Conservation (phyloP, 2,888 invertebrate species). For the Epistrophe grossulariae region DNA sequence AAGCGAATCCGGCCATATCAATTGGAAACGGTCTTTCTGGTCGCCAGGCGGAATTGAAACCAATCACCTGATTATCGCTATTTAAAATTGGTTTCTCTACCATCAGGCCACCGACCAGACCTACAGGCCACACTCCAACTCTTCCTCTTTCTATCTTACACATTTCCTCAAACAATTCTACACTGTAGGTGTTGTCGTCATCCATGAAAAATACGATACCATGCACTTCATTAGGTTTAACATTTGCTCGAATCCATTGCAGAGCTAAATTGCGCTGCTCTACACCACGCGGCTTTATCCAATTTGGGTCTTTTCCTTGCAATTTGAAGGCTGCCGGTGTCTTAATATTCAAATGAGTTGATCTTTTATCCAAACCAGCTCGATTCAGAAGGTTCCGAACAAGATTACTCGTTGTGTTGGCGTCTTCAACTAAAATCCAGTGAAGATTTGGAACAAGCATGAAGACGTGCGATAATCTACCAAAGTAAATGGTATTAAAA, state of each 20-base stretch:
- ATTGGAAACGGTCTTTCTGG: slow-evolving; percentile 96
- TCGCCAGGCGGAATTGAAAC: slow-evolving; percentile 92
- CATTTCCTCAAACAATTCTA: slow-evolving; percentile 96
- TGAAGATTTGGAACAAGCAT: slow-evolving; percentile 94
- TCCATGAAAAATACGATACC: slow-evolving; percentile 96
- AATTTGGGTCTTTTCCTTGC: slow-evolving; percentile 87
- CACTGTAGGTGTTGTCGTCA: slow-evolving; percentile 97
- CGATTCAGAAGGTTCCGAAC: slow-evolving; percentile 89
- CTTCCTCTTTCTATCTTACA: slow-evolving; percentile 87
- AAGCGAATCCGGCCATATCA: slow-evolving; percentile 99
- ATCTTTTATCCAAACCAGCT: slow-evolving; percentile 82
- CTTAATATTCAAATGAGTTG: slow-evolving; percentile 87
- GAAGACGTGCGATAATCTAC: slow-evolving; percentile 93
- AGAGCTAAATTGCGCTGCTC: slow-evolving; percentile 95
- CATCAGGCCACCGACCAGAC: slow-evolving; percentile 96
- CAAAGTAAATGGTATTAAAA: not conserved
- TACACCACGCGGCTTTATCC: slow-evolving; percentile 94
- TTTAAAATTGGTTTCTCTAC: slow-evolving; percentile 95
- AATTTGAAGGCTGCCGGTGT: slow-evolving; percentile 90
- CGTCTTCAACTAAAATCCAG: slow-evolving; percentile 97
- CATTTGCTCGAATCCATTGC: slow-evolving; percentile 87
- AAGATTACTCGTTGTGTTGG: slow-evolving; percentile 85
- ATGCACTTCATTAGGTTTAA: slow-evolving; percentile 82
- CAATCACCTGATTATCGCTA: slow-evolving; percentile 85
- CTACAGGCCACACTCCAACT: slow-evolving; percentile 98